phyloP scores from a whole-genome alignment of 2,888 invertebrate genomes.

The Clistopyga incitator region DNA sequence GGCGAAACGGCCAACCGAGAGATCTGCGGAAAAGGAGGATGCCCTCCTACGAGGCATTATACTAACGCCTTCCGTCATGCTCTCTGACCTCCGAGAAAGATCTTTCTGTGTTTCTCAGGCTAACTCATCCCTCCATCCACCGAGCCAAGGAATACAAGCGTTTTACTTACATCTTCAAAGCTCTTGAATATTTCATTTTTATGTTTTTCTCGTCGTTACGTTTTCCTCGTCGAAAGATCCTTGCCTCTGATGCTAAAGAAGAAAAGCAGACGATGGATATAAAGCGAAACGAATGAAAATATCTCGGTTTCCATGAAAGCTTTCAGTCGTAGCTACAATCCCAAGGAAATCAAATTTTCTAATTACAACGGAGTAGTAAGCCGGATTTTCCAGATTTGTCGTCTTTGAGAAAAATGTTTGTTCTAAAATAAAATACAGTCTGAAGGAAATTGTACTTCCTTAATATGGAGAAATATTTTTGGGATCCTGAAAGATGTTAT shows the following conservation, averaged over 20 bases:
- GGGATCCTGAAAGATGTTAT: neutral
- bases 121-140: neutral
- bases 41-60: constrained; percentile 21
- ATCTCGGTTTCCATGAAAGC: neutral
- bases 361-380: neutral
- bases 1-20: neutral
- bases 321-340: neutral
- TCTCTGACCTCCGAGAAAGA: constrained; percentile 20
- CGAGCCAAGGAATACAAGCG: constrained; percentile 4
- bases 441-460: neutral
- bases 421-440: neutral
- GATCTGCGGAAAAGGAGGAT: neutral
- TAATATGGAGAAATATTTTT: neutral
- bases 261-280: neutral
- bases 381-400: neutral
- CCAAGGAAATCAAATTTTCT: neutral
- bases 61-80: constrained; percentile 36
- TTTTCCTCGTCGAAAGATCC: neutral
- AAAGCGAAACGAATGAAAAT: constrained; percentile 4
- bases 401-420: neutral
- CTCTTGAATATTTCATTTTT: constrained; percentile 53
- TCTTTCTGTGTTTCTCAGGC: constrained; percentile 14
- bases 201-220: constrained; percentile 38
- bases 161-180: constrained; percentile 8
- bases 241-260: constrained; percentile 11